Percentiles rank a stretch among this genome's conserved stretches.
phyloP scores from a whole-genome alignment of 2,888 invertebrate genomes.

The Aporophyla lueneburgensis region DNA sequence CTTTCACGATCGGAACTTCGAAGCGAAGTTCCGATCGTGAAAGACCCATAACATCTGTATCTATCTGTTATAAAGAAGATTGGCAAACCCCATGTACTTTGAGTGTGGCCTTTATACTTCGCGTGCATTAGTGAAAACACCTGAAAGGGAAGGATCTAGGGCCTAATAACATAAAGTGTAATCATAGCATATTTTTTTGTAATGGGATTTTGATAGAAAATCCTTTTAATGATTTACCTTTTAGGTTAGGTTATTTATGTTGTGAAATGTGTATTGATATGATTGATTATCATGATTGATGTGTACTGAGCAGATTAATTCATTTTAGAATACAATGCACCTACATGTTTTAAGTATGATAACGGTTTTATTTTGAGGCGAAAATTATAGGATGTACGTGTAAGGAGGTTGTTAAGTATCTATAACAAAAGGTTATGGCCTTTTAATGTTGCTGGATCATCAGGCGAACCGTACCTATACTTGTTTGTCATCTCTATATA shows the following conservation, averaged over 20 bases:
- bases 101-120: conserved; percentile 1
- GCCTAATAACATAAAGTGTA: conserved; percentile 1
- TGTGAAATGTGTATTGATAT: background rate
- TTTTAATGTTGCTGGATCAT: background rate
- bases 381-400: background rate
- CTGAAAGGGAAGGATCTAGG: background rate
- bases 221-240: background rate
- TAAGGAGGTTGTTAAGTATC: background rate
- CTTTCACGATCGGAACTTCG: no score
- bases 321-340: background rate
- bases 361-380: background rate
- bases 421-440: background rate
- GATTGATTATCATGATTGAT: no score
- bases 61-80: no score
- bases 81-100: conserved; percentile 3
- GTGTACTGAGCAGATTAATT: no score
- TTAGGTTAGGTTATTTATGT: background rate
- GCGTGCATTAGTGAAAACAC: background rate
- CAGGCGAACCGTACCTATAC: background rate
- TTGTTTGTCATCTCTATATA: background rate
- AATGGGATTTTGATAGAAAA: background rate
- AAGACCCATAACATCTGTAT: no score
- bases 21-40: no score
- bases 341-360: background rate
- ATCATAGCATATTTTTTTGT: conserved; percentile 5